Percentiles rank a stretch among this genome's conserved stretches.
These are phyloP conservation scores for Oopsacas minuta DNA, from an alignment of 37 sponge, comb jelly and placozoan species.

Conservation along the genomic window DNA sequence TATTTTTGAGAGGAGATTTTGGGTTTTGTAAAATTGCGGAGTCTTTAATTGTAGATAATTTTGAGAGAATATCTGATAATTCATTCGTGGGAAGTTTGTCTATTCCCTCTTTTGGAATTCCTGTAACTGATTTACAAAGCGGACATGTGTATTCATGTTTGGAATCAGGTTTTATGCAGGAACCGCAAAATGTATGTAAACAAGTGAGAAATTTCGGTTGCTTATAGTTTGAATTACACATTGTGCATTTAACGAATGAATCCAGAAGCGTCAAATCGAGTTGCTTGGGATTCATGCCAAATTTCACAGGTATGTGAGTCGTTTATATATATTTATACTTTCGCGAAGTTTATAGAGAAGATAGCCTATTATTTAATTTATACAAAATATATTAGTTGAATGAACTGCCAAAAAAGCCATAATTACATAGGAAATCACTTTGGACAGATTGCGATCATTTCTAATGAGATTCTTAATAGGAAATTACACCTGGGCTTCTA, in stretches of 20 bases:
- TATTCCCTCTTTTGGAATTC: background rate
- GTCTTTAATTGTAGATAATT: background rate
- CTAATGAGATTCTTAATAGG: too few species aligned
- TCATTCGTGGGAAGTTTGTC: background rate
- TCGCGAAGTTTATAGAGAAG: background rate
- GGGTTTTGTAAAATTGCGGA: background rate
- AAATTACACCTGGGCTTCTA: too few species aligned
- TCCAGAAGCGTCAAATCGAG: background rate
- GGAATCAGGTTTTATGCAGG: background rate
- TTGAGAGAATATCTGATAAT: background rate
- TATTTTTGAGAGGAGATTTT: background rate
- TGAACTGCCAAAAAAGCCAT: too few species aligned
- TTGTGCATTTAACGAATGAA: slow-evolving; percentile 7
- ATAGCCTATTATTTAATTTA: background rate
- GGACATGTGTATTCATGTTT: background rate
- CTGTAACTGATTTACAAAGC: background rate
- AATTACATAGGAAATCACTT: too few species aligned
- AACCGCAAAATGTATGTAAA: background rate
- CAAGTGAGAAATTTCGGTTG: slow-evolving; percentile 7
- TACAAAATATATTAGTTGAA: too few species aligned
- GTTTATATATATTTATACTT: too few species aligned
- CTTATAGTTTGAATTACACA: background rate
- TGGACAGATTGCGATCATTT: too few species aligned
- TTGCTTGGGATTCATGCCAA: too few species aligned
- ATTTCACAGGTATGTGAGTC: too few species aligned